Evolutionary conservation across 2,113 vertebrate genomes (phyloP), one percentile per base, ranked within the genome.

Genomic region (Actinemys pallida): DNA sequence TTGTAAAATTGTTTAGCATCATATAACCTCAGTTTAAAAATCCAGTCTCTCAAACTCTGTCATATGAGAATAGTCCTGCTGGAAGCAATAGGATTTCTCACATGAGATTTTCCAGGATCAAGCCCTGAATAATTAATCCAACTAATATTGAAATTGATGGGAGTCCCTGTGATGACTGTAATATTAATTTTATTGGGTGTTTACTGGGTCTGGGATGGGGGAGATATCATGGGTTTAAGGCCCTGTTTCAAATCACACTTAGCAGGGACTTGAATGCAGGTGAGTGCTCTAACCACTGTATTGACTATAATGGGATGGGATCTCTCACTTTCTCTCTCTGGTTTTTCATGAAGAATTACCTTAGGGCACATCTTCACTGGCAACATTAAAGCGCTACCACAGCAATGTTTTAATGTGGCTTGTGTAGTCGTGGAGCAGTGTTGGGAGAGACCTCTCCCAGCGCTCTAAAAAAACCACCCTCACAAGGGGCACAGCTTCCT

Each of bases 71-170:
- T 8, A 39, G 82, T 35, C 14, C 31, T 13, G 75, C 5, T 72
- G 29, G 85, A 76, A 87, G 52, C 83, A 95, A 3, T 2, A 0
- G 29, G 56, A n/a, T 87, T 86, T 84, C 76, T 12, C 6, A 89
- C 92, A 79, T 57, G 53, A 80, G 76, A 62, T 45, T 92, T 91
- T 92, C 90, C 83, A 90, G 78, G 59, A 92, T 1, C 86, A 83
- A 56, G 42, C 56, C 45, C 85, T n/a, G 62, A 87, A 45, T 84
- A 95, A 92, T 62, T 93, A 82, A 90, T 82, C 72, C 52, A 88
- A 85, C 87, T 72, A 45, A 42, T 83, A 42, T 65, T 95, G 87
- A 96, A 95, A 91, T 90, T 92, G 49, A 56, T 90, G 85, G 19
- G 52, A 94, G 47, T 93, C 83, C 89, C 62, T 57, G 78, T 79